These are phyloP conservation scores for Lasiurus cinereus DNA, from an alignment of 2,113 vertebrate genomes.

Conservation along the genomic window DNA sequence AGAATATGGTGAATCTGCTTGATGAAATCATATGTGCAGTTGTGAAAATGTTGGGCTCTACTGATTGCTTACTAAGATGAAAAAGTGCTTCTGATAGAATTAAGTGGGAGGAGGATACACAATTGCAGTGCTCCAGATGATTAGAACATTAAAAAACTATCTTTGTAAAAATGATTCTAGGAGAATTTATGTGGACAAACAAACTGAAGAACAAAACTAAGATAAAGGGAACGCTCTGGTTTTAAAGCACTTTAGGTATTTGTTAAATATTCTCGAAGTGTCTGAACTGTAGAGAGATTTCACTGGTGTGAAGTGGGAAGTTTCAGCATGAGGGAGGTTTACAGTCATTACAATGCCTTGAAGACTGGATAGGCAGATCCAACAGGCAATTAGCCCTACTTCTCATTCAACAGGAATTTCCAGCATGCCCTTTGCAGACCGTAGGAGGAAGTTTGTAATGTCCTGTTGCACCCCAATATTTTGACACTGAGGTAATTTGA, in stretches of 20 bases:
- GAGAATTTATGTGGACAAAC: not conserved
- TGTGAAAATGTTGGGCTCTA: not conserved
- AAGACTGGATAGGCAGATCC: not conserved
- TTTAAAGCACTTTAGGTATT: not conserved
- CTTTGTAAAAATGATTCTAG: not conserved
- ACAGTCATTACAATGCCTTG: not conserved
- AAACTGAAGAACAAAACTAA: not conserved
- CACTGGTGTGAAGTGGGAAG: not conserved
- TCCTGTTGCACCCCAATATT: fast-evolving
- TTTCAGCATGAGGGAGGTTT: not conserved
- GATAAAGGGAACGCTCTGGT: not conserved
- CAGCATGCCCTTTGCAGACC: not conserved
- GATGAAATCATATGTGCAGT: not conserved
- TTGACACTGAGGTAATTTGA: not conserved
- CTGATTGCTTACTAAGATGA: not conserved
- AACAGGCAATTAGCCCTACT: too few species aligned
- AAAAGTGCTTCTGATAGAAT: not conserved
- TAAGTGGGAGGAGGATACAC: not conserved
- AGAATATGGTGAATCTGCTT: not conserved
- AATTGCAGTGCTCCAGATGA: not conserved
- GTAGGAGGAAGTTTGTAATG: not conserved
- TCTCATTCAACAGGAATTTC: not conserved
- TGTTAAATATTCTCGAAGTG: not conserved
- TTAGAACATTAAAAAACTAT: not conserved
- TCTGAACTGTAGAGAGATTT: not conserved